Evolutionary conservation across 2,113 vertebrate genomes (phyloP), one percentile per base, ranked within the genome.

Genomic region (Delphinapterus leucas): DNA sequence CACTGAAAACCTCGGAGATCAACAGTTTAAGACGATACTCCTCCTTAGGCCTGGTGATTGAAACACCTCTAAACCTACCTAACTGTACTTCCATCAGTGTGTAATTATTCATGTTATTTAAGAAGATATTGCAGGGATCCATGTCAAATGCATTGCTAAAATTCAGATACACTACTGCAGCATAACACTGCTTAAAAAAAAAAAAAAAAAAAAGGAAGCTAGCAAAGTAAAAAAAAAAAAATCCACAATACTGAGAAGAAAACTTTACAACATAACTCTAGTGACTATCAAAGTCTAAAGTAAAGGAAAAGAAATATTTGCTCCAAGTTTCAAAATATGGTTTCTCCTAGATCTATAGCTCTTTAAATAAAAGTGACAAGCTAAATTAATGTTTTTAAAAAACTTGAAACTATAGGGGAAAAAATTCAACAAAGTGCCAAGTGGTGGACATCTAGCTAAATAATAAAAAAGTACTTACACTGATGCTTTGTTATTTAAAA

Each of bases 401-500:
- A 91, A 55, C 25, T 53, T 67, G 61, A 92, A 90, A 97, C 73
- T 68, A 83, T 21, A 58, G n/a, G 55, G 55, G 28, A 28, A 67
- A 94, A 89, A 53, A 49, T 94, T 58, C 67, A 88, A 96, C 90
- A 20, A 95, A 93, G 53, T 92, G 82, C 88, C 61, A 97, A 70
- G n/a, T 90, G 41, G 68, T 53, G 80, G 93, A 98, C 95, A 96
- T 88, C 23, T 83, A 97, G 73, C 0, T 98, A 97, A 98, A 95
- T 58, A 81, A 97, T 94, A 96, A 93, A 97, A 98, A 88, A 55
- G 90, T 26, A 96, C 28, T 68, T 97, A 97, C 79, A 96, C 47
- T 80, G 68, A 86, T 60, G 80, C 92, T 95, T 88, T 97, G 86
- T 97, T 97, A 96, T 89, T 98, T 96, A 96, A 98, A 97, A 98